Percentiles rank a stretch among this genome's conserved stretches.
Conservation (phyloP, 2,113 vertebrate species). For the Triplophysa rosa region DNA sequence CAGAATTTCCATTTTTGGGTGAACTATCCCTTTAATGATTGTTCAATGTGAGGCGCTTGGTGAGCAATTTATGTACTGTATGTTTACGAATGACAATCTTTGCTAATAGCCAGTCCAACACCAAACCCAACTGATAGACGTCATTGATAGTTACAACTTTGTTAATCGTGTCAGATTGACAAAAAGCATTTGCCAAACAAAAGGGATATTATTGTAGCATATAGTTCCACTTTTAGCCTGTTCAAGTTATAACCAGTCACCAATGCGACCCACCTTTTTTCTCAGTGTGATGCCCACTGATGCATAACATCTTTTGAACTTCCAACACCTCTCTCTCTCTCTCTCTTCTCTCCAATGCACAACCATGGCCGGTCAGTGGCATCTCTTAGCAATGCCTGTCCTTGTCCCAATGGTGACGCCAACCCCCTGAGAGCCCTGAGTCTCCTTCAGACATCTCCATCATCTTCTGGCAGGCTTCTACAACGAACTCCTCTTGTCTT, state of each 20-base stretch:
- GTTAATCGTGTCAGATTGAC: too few species aligned
- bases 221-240: slow-evolving; percentile 8
- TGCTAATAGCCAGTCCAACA: too few species aligned
- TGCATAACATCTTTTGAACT: slow-evolving; percentile 46
- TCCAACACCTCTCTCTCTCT: slow-evolving; percentile 15
- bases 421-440: slow-evolving; percentile 49
- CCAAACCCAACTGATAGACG: too few species aligned
- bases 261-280: slow-evolving; percentile 28
- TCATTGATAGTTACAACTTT: too few species aligned
- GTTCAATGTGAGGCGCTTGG: too few species aligned
- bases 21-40: too few species aligned
- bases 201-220: not conserved
- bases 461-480: slow-evolving; percentile 64
- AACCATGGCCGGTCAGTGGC: slow-evolving; percentile 35
- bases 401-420: slow-evolving; percentile 39
- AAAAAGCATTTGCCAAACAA: too few species aligned
- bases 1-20: too few species aligned
- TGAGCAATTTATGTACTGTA: too few species aligned
- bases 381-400: slow-evolving; percentile 51
- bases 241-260: slow-evolving; percentile 32
- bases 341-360: slow-evolving; percentile 19
- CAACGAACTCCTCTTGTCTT: slow-evolving; percentile 64
- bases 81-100: too few species aligned
- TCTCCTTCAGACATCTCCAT: slow-evolving; percentile 36
- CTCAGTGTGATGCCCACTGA: slow-evolving; percentile 44